Evolutionary conservation across 2,888 invertebrate genomes (phyloP).

Genomic region (Oscheius onirici): DNA sequence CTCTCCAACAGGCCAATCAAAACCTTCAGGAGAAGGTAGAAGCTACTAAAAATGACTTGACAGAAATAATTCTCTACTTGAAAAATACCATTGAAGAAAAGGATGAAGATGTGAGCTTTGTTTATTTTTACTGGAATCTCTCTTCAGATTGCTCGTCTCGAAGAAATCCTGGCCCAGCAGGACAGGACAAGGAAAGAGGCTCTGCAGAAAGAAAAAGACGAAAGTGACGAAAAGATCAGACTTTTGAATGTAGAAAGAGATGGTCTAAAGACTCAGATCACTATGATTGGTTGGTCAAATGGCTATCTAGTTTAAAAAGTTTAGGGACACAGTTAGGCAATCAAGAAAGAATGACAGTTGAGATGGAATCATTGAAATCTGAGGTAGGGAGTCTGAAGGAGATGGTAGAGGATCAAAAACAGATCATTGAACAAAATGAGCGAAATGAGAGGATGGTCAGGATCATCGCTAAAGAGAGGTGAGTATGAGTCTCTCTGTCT

Average conservation of each 20-base stretch:
- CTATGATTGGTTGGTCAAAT: slow-evolving; percentile 13
- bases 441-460: slow-evolving; percentile 6
- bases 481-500: not conserved
- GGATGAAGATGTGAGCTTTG: slow-evolving; percentile 16
- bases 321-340: slow-evolving; percentile 12
- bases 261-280: slow-evolving; percentile 15
- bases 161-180: slow-evolving; percentile 3
- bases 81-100: slow-evolving; percentile 21
- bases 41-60: not conserved
- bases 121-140: not conserved
- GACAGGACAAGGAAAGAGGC: not conserved
- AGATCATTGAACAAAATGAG: slow-evolving; percentile 4
- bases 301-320: not conserved
- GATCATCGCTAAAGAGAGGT: slow-evolving; percentile 10
- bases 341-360: not conserved
- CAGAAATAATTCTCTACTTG: slow-evolving; percentile 7
- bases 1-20: not conserved
- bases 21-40: slow-evolving; percentile 7
- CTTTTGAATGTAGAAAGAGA: slow-evolving; percentile 6
- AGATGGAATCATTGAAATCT: not conserved
- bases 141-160: slow-evolving; percentile 18
- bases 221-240: not conserved
- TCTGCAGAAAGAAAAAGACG: not conserved
- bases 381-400: not conserved
- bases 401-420: not conserved